Evolutionary conservation across 2,888 invertebrate species (phyloP).

Genomic region (Ormyrus nitidulus): DNA sequence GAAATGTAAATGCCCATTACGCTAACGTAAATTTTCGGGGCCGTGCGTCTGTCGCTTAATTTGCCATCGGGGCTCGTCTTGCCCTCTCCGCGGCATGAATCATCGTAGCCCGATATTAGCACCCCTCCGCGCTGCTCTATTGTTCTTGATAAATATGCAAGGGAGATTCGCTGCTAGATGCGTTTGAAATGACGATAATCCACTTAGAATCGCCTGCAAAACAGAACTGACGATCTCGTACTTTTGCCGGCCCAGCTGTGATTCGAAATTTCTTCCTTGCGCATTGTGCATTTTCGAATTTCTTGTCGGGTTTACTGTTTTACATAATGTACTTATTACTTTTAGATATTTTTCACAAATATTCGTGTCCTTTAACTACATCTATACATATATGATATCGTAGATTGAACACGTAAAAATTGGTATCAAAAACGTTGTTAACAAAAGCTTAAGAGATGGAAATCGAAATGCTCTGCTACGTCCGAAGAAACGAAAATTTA

Average conservation of each 20-base stretch:
- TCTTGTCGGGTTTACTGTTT: background rate
- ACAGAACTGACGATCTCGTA: background rate
- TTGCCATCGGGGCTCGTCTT: conserved; percentile 13
- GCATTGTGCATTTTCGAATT: background rate
- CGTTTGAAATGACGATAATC: conserved; percentile 45
- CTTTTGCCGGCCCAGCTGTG: conserved; percentile 5
- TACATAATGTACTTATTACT: no score
- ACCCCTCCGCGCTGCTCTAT: background rate
- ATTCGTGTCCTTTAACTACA: no score
- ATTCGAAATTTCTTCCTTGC: conserved; percentile 21
- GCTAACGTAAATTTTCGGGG: conserved; percentile 43
- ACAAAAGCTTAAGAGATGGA: no score
- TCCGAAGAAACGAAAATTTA: conserved; percentile 13
- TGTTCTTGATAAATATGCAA: conserved; percentile 50
- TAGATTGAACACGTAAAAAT: no score
- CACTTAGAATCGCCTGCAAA: conserved; percentile 46
- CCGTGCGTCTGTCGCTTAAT: conserved; percentile 48
- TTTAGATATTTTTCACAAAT: no score
- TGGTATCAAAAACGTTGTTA: background rate
- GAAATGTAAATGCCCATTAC: conserved; percentile 49
- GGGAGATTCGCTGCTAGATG: background rate
- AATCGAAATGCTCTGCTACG: no score
- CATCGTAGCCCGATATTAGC: conserved; percentile 36
- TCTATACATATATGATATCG: no score
- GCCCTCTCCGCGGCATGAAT: conserved; percentile 28